Percentiles rank a stretch among this genome's conserved stretches.
phyloP scores from a whole-genome alignment of 92 coral and sea anemone species.

The Zoanthus sansibaricus region DNA sequence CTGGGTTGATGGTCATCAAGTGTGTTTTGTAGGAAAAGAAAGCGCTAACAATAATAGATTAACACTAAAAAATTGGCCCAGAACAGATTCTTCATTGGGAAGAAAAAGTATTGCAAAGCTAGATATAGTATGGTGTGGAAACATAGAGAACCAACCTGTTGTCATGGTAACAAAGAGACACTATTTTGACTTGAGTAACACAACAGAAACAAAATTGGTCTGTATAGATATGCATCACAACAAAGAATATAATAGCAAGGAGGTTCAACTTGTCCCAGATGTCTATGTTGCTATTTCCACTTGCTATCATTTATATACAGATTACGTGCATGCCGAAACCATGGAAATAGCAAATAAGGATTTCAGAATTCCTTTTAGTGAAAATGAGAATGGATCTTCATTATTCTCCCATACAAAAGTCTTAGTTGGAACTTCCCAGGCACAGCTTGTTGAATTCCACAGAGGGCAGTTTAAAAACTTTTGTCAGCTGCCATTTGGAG shows the following conservation, averaged over 20 bases:
- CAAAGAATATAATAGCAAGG: constrained; percentile 17
- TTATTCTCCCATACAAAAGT: not conserved
- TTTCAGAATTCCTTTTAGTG: not conserved
- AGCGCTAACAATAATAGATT: not conserved
- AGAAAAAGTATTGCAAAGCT: not conserved
- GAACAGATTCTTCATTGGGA: not conserved
- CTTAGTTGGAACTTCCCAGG: constrained; percentile 67
- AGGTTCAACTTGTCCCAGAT: constrained; percentile 51
- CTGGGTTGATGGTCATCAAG: constrained; percentile 39
- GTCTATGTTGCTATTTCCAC: constrained; percentile 54
- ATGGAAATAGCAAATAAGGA: constrained; percentile 18
- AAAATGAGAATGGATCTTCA: not conserved
- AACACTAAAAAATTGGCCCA: not conserved
- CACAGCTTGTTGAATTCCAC: constrained; percentile 81
- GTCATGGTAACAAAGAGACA: constrained; percentile 29
- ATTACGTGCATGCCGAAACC: not conserved
- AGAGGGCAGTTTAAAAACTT: constrained; percentile 71
- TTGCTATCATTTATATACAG: constrained; percentile 37
- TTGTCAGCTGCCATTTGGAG: constrained; percentile 84
- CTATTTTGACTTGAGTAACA: not conserved
- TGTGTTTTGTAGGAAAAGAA: constrained; percentile 23
- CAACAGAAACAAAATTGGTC: constrained; percentile 30
- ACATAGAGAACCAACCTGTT: constrained; percentile 29
- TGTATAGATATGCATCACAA: constrained; percentile 47
- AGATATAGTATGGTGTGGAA: constrained; percentile 46